A percentile compares a stretch with the other conserved stretches of the same genome.
Evolutionary conservation across 2,888 invertebrate genomes (phyloP).

Genomic region (Melikaiella ostensackeni): DNA sequence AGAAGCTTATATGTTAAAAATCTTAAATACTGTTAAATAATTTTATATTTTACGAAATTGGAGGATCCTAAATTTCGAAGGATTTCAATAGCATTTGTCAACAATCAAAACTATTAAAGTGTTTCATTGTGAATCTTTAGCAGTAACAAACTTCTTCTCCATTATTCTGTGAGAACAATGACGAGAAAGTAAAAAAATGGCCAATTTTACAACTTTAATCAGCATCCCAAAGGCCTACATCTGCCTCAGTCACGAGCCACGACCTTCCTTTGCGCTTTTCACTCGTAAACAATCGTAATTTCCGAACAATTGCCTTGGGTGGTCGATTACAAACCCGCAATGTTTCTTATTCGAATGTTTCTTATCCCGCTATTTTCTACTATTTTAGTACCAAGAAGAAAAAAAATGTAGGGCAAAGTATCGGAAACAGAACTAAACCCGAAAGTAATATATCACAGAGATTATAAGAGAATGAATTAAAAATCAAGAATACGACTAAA

Average conservation of each 20-base stretch:
- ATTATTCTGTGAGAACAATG: slow-evolving; percentile 14
- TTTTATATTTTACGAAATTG: too few relatives aligned
- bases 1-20: too few relatives aligned
- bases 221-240: neutral
- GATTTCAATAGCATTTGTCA: too few relatives aligned
- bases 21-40: too few relatives aligned
- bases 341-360: neutral
- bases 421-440: neutral
- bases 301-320: slow-evolving; percentile 26
- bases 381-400: neutral
- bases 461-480: neutral
- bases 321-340: slow-evolving; percentile 5
- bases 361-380: slow-evolving; percentile 22
- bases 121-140: neutral
- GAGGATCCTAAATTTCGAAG: too few relatives aligned
- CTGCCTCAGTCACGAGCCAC: slow-evolving; percentile 6
- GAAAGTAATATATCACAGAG: neutral
- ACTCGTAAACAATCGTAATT: slow-evolving; percentile 34
- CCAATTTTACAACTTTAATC: slow-evolving; percentile 18
- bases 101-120: neutral
- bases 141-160: neutral
- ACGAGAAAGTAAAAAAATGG: slow-evolving; percentile 11
- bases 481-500: too few relatives aligned
- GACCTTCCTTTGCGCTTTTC: slow-evolving; percentile 19
- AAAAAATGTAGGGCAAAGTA: neutral